Evolutionary conservation across 2,113 vertebrate genomes (phyloP).

Genomic region (Sylvietta virens): DNA sequence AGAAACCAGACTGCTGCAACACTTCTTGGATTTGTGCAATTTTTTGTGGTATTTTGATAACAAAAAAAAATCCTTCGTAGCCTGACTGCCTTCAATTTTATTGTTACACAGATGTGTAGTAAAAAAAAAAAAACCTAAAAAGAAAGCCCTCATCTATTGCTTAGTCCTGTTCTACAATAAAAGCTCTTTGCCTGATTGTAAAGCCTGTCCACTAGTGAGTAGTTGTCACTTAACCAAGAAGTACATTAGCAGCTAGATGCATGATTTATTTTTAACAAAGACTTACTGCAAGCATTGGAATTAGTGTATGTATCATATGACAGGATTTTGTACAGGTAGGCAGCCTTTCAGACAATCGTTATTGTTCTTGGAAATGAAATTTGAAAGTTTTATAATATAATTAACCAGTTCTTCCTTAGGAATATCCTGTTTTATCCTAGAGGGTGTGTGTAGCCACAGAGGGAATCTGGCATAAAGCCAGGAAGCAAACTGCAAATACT

Average conservation of each 20-base stretch:
- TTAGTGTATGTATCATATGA: not conserved
- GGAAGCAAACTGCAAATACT: not conserved
- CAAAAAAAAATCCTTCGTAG: not conserved
- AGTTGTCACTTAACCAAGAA: not conserved
- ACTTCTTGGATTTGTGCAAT: not conserved
- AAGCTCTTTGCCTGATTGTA: not conserved
- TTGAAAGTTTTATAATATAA: not conserved
- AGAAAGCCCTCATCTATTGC: not conserved
- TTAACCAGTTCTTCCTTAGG: not conserved
- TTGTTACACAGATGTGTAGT: not conserved
- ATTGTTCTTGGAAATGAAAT: not conserved
- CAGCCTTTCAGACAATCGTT: not conserved
- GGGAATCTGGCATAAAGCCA: not conserved
- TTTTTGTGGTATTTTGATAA: not conserved
- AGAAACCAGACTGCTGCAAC: not conserved
- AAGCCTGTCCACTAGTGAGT: not conserved
- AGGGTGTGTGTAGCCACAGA: not conserved
- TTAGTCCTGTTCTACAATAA: not conserved
- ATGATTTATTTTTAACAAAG: not conserved
- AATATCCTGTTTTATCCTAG: not conserved
- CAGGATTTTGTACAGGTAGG: not conserved
- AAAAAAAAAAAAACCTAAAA: not conserved
- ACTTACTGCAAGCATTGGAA: not conserved
- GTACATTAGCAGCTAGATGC: not conserved
- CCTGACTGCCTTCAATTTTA: not conserved